A percentile compares a stretch with the other conserved stretches of the same genome.
phyloP scores from a whole-genome alignment of 2,797 vertebrate genomes.

The Smutsia temminckii region DNA sequence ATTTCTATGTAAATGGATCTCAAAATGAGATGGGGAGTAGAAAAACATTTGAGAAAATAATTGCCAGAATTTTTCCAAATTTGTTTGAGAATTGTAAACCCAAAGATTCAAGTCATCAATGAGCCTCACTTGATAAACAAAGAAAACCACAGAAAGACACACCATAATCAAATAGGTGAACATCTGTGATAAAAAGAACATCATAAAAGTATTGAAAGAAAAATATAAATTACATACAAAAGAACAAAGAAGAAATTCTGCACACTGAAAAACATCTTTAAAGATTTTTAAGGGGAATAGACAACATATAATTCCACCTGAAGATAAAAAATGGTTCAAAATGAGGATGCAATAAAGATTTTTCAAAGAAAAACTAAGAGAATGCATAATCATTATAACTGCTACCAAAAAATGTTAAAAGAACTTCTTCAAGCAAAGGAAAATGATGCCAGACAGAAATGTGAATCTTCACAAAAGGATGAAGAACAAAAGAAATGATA shows the following conservation, averaged over 20 bases:
- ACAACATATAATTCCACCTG: not conserved
- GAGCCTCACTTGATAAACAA: not conserved
- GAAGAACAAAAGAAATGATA: not conserved
- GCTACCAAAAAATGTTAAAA: not conserved
- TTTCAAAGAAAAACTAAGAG: not conserved
- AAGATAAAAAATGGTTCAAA: not conserved
- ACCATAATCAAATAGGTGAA: not conserved
- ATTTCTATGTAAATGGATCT: not conserved
- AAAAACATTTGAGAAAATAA: not conserved
- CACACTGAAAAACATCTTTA: not conserved
- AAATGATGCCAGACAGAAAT: not conserved
- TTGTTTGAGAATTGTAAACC: not conserved
- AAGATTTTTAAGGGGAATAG: not conserved
- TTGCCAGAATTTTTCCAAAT: not conserved
- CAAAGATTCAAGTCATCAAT: not conserved
- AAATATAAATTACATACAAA: not conserved
- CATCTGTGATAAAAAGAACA: not conserved
- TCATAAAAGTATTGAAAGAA: not conserved
- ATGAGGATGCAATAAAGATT: not conserved
- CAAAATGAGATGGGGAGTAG: not conserved
- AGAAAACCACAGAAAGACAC: not conserved
- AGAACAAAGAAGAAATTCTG: not conserved
- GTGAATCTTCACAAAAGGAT: not conserved
- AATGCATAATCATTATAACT: not conserved
- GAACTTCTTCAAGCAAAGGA: not conserved